phyloP scores from a whole-genome alignment of 2,888 invertebrate species.

The Leptinotarsa tumamoca region DNA sequence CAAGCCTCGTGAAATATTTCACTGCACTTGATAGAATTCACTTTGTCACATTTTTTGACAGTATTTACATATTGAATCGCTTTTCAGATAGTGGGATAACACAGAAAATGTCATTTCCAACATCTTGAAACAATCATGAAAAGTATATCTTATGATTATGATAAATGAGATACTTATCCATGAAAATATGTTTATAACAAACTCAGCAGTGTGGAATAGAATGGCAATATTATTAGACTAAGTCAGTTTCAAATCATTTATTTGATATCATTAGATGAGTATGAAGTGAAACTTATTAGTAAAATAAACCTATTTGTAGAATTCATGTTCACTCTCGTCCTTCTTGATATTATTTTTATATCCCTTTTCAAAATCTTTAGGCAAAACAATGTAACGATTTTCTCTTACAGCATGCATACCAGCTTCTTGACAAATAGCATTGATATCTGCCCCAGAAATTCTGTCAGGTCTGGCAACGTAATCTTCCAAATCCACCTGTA shows the following conservation, averaged over 20 bases:
- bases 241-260: neutral
- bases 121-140: too few species aligned
- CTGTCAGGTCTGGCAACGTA: slow-evolving; percentile 98
- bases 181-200: too few species aligned
- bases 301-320: slow-evolving; percentile 87
- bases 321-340: slow-evolving; percentile 99
- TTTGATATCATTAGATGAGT: neutral
- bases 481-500: slow-evolving; percentile 93
- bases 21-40: too few species aligned
- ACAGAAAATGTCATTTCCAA: too few species aligned
- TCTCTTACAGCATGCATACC: slow-evolving; percentile 99
- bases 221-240: neutral
- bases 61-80: too few species aligned
- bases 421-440: slow-evolving; percentile 99
- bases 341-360: slow-evolving; percentile 99
- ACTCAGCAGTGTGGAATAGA: too few species aligned
- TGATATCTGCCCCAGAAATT: slow-evolving; percentile 99
- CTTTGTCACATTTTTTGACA: too few species aligned
- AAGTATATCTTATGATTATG: too few species aligned
- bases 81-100: too few species aligned
- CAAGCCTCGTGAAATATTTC: too few species aligned
- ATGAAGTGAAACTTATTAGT: neutral
- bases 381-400: slow-evolving; percentile 97
- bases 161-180: too few species aligned
- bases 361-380: slow-evolving; percentile 99